These are phyloP conservation scores for Protobothrops mucrosquamatus DNA, from an alignment of 2,113 vertebrate species.

Conservation along the genomic window DNA sequence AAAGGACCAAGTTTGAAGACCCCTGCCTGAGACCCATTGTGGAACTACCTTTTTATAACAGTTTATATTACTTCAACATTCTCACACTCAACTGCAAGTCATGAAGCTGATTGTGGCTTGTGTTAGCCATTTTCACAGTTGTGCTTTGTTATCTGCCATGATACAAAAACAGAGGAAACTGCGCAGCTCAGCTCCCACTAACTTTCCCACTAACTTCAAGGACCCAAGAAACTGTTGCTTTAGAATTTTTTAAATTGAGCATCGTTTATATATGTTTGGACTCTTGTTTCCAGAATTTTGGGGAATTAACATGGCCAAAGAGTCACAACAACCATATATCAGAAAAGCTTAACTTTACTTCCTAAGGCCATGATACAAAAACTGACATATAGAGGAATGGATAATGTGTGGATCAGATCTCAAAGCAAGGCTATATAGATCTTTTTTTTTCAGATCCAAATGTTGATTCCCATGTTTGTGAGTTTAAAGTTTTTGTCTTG, in stretches of 20 bases:
- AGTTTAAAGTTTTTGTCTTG: not conserved
- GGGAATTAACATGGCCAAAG: not conserved
- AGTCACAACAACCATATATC: not conserved
- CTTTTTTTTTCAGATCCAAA: not conserved
- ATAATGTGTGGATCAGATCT: not conserved
- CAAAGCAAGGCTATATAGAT: not conserved
- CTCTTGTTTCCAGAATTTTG: not conserved
- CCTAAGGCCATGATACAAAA: not conserved
- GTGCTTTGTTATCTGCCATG: no score
- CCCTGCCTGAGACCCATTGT: not conserved
- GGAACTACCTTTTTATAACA: not conserved
- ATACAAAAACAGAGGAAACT: not conserved
- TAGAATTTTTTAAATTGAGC: not conserved
- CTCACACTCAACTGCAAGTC: not conserved
- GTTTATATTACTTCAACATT: not conserved
- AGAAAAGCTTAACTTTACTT: not conserved
- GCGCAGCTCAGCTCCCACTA: no score
- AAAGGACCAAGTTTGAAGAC: no score
- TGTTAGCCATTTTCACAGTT: not conserved
- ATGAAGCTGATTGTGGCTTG: not conserved
- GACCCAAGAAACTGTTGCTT: not conserved
- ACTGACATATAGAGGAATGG: not conserved
- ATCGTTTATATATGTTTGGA: not conserved
- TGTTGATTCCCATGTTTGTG: not conserved
- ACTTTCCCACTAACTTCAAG: not conserved